Evolutionary conservation across 1,140 invertebrate species (phyloP).

Genomic region (Brachystomella parvula): DNA sequence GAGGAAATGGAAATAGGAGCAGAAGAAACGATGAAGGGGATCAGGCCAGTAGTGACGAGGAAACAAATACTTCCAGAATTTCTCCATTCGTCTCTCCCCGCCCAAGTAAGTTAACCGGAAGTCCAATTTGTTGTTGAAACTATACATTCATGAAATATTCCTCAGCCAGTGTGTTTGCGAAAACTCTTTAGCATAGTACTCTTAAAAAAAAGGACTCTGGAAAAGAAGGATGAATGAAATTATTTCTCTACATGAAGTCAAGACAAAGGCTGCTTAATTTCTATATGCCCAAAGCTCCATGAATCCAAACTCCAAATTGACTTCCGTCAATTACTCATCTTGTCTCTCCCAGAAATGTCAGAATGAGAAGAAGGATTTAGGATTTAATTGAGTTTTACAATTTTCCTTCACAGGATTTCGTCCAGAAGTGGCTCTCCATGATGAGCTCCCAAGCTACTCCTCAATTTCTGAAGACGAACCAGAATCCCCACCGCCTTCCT

Average conservation of each 20-base stretch:
- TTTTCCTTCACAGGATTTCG: background rate
- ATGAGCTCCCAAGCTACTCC: slow-evolving; percentile 1
- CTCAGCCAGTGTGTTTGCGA: too few species aligned
- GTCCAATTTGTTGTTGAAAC: background rate
- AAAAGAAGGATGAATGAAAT: too few species aligned
- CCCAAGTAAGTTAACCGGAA: background rate
- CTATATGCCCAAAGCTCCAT: background rate
- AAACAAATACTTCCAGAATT: background rate
- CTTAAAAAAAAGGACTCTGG: too few species aligned
- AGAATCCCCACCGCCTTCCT: slow-evolving; percentile 15
- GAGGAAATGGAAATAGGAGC: too few species aligned
- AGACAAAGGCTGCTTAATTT: background rate
- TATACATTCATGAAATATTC: too few species aligned
- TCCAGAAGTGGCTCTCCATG: background rate
- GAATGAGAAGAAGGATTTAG: background rate
- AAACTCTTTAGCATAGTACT: too few species aligned
- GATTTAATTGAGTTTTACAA: background rate
- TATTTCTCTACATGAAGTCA: too few species aligned
- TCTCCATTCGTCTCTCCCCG: background rate
- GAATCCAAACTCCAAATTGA: background rate
- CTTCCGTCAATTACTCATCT: background rate
- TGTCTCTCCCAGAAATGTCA: background rate
- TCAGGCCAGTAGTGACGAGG: too few species aligned
- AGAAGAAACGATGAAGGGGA: too few species aligned
- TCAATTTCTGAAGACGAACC: slow-evolving; percentile 2